Conservation (phyloP, 2,888 invertebrate species). For the Cantharis nigra region DNA sequence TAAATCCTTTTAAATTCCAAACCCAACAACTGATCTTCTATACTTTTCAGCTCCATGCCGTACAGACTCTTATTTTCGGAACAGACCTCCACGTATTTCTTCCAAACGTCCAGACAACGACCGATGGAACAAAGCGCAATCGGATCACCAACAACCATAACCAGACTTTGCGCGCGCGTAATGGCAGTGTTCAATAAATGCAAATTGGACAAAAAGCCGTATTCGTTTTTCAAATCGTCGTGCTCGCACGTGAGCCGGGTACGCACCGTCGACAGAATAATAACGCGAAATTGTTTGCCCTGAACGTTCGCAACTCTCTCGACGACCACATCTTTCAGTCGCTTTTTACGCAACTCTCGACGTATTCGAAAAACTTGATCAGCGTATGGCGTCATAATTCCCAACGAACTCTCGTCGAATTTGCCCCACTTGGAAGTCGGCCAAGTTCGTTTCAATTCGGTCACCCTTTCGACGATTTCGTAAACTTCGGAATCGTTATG, state of each 20-base stretch:
- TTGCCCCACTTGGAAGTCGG: conserved; percentile 71
- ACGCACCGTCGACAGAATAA: conserved; percentile 78
- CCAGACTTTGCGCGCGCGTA: conserved; percentile 78
- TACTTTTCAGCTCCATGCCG: conserved; percentile 72
- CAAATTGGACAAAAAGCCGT: conserved; percentile 81
- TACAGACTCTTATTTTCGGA: conserved; percentile 71
- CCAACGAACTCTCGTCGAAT: conserved; percentile 75
- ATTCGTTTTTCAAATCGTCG: conserved; percentile 66
- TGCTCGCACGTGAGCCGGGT: conserved; percentile 72
- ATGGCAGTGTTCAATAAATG: conserved; percentile 83
- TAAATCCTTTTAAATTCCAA: conserved; percentile 76
- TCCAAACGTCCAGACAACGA: conserved; percentile 81
- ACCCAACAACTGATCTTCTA: conserved; percentile 71
- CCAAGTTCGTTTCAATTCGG: conserved; percentile 74
- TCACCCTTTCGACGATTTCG: conserved; percentile 77
- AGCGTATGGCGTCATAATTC: conserved; percentile 83
- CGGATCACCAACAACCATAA: conserved; percentile 85
- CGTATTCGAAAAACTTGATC: conserved; percentile 80
- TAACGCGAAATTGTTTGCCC: conserved; percentile 84
- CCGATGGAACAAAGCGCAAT: conserved; percentile 81
- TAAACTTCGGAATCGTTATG: conserved; percentile 82
- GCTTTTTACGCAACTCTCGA: conserved; percentile 73
- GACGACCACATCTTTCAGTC: conserved; percentile 76
- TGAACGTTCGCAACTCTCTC: conserved; percentile 84
- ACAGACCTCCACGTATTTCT: conserved; percentile 74